Conservation (phyloP, 2,113 vertebrate species). For the Xiphophorus couchianus region DNA sequence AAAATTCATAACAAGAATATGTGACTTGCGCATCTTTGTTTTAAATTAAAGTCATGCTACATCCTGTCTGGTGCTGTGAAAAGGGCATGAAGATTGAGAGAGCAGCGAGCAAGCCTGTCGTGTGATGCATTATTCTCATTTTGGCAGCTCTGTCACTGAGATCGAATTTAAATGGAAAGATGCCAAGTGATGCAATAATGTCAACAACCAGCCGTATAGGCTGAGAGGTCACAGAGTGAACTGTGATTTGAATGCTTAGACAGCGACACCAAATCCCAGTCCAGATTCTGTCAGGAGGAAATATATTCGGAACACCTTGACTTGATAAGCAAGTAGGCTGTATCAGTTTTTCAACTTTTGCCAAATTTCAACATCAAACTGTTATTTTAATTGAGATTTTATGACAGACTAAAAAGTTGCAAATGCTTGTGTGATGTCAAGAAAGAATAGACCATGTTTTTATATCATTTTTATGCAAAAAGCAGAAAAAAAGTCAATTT, state of each 20-base stretch:
- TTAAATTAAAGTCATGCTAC: constrained; percentile 16
- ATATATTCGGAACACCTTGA: constrained; percentile 17
- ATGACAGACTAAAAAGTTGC: neutral
- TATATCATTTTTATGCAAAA: too few relatives aligned
- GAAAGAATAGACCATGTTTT: too few relatives aligned
- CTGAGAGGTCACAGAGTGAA: constrained; percentile 45
- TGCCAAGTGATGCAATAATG: constrained; percentile 41
- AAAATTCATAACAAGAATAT: neutral
- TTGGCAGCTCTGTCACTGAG: constrained; percentile 53
- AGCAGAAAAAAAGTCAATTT: neutral
- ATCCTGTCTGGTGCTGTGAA: constrained; percentile 33
- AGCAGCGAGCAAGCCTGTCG: constrained; percentile 30
- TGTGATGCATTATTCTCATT: constrained; percentile 57
- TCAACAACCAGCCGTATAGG: constrained; percentile 34
- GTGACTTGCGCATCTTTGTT: constrained; percentile 1
- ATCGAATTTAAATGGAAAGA: constrained; percentile 70
- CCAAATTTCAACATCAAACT: neutral
- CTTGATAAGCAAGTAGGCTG: constrained; percentile 6
- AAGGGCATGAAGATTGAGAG: constrained; percentile 61
- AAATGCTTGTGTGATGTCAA: too few relatives aligned
- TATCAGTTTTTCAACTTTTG: neutral
- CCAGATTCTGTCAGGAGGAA: constrained; percentile 34
- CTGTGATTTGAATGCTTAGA: constrained; percentile 39
- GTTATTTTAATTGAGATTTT: neutral
- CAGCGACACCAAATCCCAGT: constrained; percentile 13